Evolutionary conservation across 2,888 invertebrate species (phyloP), one percentile per base, ranked within the genome.

Genomic region (Dynastes grantii): DNA sequence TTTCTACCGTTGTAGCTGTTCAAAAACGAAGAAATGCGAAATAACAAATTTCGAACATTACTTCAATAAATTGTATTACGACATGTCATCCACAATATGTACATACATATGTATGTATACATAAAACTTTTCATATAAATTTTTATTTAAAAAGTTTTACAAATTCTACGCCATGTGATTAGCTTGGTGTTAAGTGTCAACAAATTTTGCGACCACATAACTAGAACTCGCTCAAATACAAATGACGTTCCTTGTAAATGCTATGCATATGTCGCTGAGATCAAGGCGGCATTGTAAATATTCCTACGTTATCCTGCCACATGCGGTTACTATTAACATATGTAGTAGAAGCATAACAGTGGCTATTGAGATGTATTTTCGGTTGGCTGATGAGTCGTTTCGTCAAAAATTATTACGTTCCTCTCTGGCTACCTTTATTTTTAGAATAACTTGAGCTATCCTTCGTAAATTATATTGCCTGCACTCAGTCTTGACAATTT

Each of bases 241-340:
- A 81, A 80, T 79, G 80, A 77, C 29, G 77, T 78, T 73, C 70
- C 77, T 61, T 76, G 76, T 76, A 81, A 78, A 82, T 81, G 82
- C 55, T 32, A 53, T 76, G 79, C 82, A 82, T 76, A 80, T 82
- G 82, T 82, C 67, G 55, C 65, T 37, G 49, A 82, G 81, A 81
- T 81, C 81, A 82, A 81, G 82, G 81, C 81, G 82, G 82, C 80
- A 79, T 81, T 81, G 82, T 82, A 82, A 82, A 82, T 82, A 79
- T 77, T 61, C 65, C 68, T 53, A 11, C 76, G 81, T 81, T 80
- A 80, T 81, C 79, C 79, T 79, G 78, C 79, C 81, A 81, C 80
- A 82, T 81, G 22, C 55, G 79, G 80, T 77, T 79, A 82, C 81
- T 79, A 79, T 80, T 80, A 82, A 82, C 82, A 82, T 71, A 79